Conservation (phyloP, 2,797 vertebrate genomes). For the Eutrigla gurnardus region DNA sequence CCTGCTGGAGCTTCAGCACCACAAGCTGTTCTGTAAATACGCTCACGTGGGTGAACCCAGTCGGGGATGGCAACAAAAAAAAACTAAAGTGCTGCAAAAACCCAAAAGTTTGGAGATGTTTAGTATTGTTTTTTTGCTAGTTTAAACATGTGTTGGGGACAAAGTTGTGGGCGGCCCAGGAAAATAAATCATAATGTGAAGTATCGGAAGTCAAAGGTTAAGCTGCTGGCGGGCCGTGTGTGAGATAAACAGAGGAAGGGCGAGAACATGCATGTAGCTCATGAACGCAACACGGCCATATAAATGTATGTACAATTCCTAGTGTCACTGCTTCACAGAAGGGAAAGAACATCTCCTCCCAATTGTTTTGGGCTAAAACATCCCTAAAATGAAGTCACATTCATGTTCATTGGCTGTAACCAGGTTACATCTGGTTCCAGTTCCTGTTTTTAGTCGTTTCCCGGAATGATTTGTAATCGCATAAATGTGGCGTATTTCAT, state of each 20-base stretch:
- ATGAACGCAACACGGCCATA: constrained; percentile 13
- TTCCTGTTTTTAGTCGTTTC: constrained; percentile 9
- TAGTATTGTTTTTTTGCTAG: not conserved
- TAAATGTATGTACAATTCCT: constrained; percentile 46
- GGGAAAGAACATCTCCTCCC: constrained; percentile 4
- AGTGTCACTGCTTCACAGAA: constrained; percentile 29
- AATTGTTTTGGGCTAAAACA: constrained; percentile 32
- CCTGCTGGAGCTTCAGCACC: constrained; percentile 53
- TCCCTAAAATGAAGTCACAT: constrained; percentile 16
- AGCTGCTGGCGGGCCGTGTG: constrained; percentile 32
- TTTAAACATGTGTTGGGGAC: constrained; percentile 10
- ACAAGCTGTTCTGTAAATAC: constrained; percentile 58
- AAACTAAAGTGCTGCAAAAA: not conserved
- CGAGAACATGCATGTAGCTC: constrained; percentile 6
- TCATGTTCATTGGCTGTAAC: constrained; percentile 12
- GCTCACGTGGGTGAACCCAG: constrained; percentile 40
- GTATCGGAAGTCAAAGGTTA: constrained; percentile 47
- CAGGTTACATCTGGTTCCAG: constrained; percentile 49
- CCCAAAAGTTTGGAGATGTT: not conserved
- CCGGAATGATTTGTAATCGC: constrained; percentile 10
- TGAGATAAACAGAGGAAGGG: constrained; percentile 22
- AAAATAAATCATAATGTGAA: not conserved
- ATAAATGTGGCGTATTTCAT: constrained; percentile 11
- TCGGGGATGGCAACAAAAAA: not conserved
- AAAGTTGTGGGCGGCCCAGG: constrained; percentile 21